Base-by-base conservation (phyloP, 2,113 vertebrate species). In the Calonectris borealis region DNA sequence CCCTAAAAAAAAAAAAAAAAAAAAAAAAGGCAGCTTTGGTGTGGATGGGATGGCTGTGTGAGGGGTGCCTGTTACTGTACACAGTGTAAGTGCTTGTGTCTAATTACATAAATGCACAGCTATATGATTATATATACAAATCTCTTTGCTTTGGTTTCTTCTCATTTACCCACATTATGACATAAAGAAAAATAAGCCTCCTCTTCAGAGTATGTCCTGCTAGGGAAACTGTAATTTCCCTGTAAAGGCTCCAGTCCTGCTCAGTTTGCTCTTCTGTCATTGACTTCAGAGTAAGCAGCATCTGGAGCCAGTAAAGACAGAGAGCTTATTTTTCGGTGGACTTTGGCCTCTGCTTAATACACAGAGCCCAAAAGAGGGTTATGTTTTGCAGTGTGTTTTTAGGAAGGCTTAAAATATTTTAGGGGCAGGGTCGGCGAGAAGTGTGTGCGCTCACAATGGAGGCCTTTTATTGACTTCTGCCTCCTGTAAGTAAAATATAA, bases 21-120 rank as follows among this genome's bases (percentile, higher is more conserved):
- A 14, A 29, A 44, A 22, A 14, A 21, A 57, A 75, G 13, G 58
- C 86, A 82, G 81, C 93, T 97, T 96, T 97, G 86, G 91, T 69
- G 83, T 83, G 44, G 65, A 60, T 95, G 89, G 85, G 97, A 96
- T 97, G 96, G 89, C 95, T 98, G 87, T 97, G 79, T 96, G 95
- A 97, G 94, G 95, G 94, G 81, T 95, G 94, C 93, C 96, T 97
- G 93, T 97, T 97, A 96, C 94, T 96, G 92, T 97, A 96, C 78
- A 80, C 91, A 95, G 81, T 75, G 83, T 79, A 96, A 98, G 87
- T 95, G 90, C 92, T 97, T 96, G 58, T 97, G 84, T 93, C 91
- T 98, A 98, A 98, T 98, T 98, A 97, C 89, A 96, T 98, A 97
- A 97, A 97, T 97, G 97, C 71, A 93, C 55, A 93, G 84, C 97